Evolutionary conservation across 2,113 vertebrate species (phyloP), one percentile per base, ranked within the genome.

Genomic region (Oreochromis niloticus): DNA sequence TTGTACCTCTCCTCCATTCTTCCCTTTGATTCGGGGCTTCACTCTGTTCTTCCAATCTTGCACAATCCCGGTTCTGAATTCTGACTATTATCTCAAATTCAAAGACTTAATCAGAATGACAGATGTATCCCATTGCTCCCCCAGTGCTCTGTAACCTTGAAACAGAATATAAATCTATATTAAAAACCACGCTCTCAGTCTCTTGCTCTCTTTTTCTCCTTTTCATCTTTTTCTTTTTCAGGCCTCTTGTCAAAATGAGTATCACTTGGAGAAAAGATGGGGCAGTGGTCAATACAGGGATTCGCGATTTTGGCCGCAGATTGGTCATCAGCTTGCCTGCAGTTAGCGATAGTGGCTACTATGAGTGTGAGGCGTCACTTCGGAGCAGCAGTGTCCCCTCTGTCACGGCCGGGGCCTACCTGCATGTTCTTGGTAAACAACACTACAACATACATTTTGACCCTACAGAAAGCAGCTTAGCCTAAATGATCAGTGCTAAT

Each of bases 201-300:
- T 82, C 79, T 71, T 68, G 63, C 86, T 83, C 86, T 80, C 17
- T 57, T 56, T 86, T 78, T 83, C n/a, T 54, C 4, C 59, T 78
- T 85, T 89, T 86, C 43, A n/a, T 88, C 54, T 63, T 39, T 56
- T 87, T 73, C 24, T 84, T 68, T 88, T 59, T 39, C 83, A 99
- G 99, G 94, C 99, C 99, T 0, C 97, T 99, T 78, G 97, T 98
- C 86, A 99, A 99, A 92, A 97, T 99, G 92, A 97, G 96, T 86
- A 97, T 99, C 81, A 89, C 97, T 12, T 99, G 98, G 99, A 97
- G 97, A 95, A 99, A 99, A 92, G 97, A 98, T 0, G 98, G 99
- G 4, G 91, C 56, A 1, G 93, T 95, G 30, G 90, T 99, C 85
- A 97, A 93, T 9, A 96, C 96, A 0, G 98, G 99, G 36, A 95